A percentile compares a stretch with the other conserved stretches of the same genome.
phyloP scores from a whole-genome alignment of 2,888 invertebrate species.

The Troglohyphantes excavatus region DNA sequence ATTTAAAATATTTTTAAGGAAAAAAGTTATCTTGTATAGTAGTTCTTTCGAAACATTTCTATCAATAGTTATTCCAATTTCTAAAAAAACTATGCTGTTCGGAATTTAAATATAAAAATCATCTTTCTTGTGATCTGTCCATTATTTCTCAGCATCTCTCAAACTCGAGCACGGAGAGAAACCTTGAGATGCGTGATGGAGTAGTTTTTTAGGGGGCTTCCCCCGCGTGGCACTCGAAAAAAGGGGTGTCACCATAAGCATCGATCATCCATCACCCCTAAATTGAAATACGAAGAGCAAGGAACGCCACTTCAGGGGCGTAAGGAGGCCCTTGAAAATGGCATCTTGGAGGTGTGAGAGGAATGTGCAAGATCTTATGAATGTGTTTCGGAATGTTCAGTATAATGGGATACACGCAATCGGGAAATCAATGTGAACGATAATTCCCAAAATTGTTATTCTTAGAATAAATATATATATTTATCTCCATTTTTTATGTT shows the following conservation, averaged over 20 bases:
- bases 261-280: constrained; percentile 40
- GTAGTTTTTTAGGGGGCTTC: constrained; percentile 18
- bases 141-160: constrained; percentile 14
- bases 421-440: too few relatives aligned
- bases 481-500: too few relatives aligned
- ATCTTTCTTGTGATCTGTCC: neutral
- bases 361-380: too few relatives aligned
- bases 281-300: constrained; percentile 47
- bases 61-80: too few relatives aligned
- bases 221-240: constrained; percentile 2
- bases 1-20: too few relatives aligned
- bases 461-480: too few relatives aligned
- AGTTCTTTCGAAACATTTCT: too few relatives aligned
- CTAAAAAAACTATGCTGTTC: neutral
- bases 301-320: constrained; percentile 8
- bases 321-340: neutral
- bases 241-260: constrained; percentile 12
- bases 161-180: neutral
- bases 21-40: too few relatives aligned
- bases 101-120: constrained; percentile 22
- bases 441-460: too few relatives aligned
- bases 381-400: too few relatives aligned
- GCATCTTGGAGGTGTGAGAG: too few relatives aligned
- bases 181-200: constrained; percentile 44
- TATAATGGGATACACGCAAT: too few relatives aligned